Percentiles rank a stretch among this genome's conserved stretches.
Conservation (phyloP, 2,888 invertebrate genomes). For the Lycaena phlaeas region DNA sequence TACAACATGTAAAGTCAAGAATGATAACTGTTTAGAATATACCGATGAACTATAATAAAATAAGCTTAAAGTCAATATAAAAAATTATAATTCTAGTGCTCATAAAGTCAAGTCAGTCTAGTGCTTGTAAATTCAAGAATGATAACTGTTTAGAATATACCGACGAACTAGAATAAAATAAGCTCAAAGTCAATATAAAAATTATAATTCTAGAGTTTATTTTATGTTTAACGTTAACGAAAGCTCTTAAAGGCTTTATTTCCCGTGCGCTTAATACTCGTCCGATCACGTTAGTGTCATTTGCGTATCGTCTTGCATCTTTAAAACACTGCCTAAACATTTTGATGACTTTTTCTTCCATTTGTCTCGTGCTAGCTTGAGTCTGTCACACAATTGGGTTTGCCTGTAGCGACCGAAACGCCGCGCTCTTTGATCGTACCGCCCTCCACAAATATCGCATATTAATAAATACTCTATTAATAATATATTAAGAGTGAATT, state of each 20-base stretch:
- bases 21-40: too few relatives aligned
- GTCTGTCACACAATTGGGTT: conserved; percentile 58
- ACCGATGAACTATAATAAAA: too few relatives aligned
- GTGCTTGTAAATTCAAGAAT: too few relatives aligned
- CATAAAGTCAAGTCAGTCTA: too few relatives aligned
- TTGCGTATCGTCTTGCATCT: conserved; percentile 23
- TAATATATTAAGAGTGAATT: conserved; percentile 15
- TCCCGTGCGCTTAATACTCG: conserved; percentile 8
- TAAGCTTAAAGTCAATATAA: too few relatives aligned
- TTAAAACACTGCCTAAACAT: conserved; percentile 38
- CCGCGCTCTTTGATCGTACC: conserved; percentile 52
- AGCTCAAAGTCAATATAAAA: too few relatives aligned
- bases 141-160: too few relatives aligned
- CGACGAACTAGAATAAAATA: too few relatives aligned
- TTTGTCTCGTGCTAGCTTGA: conserved; percentile 21
- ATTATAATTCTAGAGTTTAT: too few relatives aligned
- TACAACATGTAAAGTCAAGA: too few relatives aligned
- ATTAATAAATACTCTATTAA: conserved; percentile 16
- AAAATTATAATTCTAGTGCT: too few relatives aligned
- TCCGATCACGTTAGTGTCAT: conserved; percentile 16
- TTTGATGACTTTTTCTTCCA: conserved; percentile 35
- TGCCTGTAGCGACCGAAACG: conserved; percentile 46
- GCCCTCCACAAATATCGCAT: conserved; percentile 26
- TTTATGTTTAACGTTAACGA: not conserved
- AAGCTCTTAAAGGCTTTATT: conserved; percentile 3